These are phyloP conservation scores for Orthosia gracilis DNA, from an alignment of 2,888 invertebrate genomes.

Conservation along the genomic window DNA sequence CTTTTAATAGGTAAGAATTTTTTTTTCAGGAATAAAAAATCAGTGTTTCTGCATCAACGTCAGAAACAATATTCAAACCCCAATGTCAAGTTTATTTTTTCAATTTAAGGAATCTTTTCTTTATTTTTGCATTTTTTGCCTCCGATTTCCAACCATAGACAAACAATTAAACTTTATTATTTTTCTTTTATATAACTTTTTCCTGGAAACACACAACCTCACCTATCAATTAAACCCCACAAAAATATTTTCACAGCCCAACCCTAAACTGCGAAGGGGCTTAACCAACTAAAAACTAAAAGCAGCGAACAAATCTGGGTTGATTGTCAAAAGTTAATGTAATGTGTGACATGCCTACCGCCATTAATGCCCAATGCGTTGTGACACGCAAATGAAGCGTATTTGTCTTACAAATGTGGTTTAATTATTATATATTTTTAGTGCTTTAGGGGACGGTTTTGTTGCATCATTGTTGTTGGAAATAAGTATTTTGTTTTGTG, in stretches of 20 bases:
- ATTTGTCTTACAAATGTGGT: constrained; percentile 59
- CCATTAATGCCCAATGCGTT: constrained; percentile 62
- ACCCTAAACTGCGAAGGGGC: constrained; percentile 56
- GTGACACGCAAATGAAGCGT: constrained; percentile 62
- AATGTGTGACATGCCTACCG: constrained; percentile 63
- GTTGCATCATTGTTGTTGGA: constrained; percentile 7
- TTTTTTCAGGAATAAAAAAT: background rate
- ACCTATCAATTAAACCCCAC: constrained; percentile 19
- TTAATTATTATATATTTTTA: constrained; percentile 50
- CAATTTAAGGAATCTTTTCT: no score
- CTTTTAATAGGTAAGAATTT: background rate
- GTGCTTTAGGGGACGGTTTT: constrained; percentile 27
- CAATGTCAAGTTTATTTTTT: background rate
- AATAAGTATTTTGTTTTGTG: background rate
- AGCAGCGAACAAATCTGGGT: constrained; percentile 67
- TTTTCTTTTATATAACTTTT: no score
- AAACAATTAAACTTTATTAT: background rate
- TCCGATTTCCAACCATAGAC: background rate
- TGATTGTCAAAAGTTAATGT: constrained; percentile 70
- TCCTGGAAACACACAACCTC: background rate
- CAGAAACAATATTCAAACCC: background rate
- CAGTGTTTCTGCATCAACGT: background rate
- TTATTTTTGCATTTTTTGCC: background rate
- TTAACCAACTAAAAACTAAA: constrained; percentile 62
- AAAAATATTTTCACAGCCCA: constrained; percentile 51